Evolutionary conservation across 30 jellyfish, hydroid and myxozoan genomes (phyloP), one percentile per base, ranked within the genome.

Genomic region (Aurelia aurita complex sp. Pacific): DNA sequence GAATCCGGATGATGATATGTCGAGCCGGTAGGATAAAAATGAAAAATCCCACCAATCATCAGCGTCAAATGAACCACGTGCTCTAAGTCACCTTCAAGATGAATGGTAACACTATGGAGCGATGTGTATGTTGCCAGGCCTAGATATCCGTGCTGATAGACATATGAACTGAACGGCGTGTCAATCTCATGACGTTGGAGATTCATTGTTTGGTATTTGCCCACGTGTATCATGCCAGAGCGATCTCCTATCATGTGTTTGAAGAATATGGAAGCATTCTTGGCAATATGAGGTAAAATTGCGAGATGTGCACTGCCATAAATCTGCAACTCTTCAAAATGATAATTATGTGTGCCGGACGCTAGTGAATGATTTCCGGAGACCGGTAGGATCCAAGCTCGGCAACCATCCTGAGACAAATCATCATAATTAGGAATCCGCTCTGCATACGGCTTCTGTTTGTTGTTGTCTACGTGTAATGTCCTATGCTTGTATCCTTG

Each of bases 141-240:
- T 6, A 85, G 66, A 52, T 73, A 85, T 34, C 94, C 94, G 57
- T 65, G 88, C 3, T 65, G 88, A 50, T 85, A 85, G 60, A 85
- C 84, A 51, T 85, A 85, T 5, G 94, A 74, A 57, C 94, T 85
- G 73, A 85, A 85, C 33, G 94, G 94, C 15, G 94, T 85, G 59
- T 85, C 94, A 73, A 85, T 73, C 68, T 34, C 87, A 52, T 67
- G 83, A 11, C 94, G 75, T 64, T 76, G 34, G 43, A 85, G 69
- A 71, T 85, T 65, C 94, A 85, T 85, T n/a, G 54, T 85, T 67
- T 85, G 94, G 67, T 61, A 76, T 57, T 66, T 75, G 43, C 88
- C 94, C 11, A 85, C 77, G 46, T 85, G 94, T 32, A 85, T 42
- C 66, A 74, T 61, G 5, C 94, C 94, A 16, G 94, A 63, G 2